phyloP scores from a whole-genome alignment of 2,113 vertebrate species.

The Urocynchramus pylzowi region DNA sequence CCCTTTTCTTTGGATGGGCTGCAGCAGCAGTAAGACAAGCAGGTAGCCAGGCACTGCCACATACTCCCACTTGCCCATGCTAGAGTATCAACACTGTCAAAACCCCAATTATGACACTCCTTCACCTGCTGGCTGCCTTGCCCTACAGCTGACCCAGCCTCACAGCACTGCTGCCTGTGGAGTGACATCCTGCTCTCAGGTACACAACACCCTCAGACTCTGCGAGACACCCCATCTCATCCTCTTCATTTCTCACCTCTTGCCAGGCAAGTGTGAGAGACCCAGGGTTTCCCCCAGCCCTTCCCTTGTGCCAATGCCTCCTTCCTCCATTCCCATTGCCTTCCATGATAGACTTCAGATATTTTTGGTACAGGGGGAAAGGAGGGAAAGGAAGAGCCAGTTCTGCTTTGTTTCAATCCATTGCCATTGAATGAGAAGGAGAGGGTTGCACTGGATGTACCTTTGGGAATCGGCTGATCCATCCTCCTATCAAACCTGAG shows the following conservation, averaged over 20 bases:
- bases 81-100: background rate
- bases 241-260: background rate
- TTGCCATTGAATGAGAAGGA: background rate
- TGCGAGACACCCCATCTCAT: background rate
- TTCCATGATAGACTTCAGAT: background rate
- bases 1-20: background rate
- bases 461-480: background rate
- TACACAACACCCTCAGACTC: background rate
- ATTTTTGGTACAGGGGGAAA: background rate
- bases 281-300: background rate
- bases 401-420: background rate
- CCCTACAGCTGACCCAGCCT: background rate
- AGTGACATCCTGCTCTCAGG: background rate
- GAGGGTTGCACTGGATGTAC: background rate
- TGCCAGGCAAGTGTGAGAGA: rapidly evolving
- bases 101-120: background rate
- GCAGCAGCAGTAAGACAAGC: background rate
- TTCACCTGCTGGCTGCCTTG: background rate
- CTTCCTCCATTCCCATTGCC: background rate
- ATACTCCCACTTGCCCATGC: background rate
- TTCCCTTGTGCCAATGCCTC: background rate
- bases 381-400: background rate
- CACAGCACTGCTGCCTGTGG: rapidly evolving
- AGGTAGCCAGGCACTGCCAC: background rate
- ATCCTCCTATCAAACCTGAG: background rate